phyloP scores from a whole-genome alignment of 2,113 vertebrate species.

The Numenius arquata region DNA sequence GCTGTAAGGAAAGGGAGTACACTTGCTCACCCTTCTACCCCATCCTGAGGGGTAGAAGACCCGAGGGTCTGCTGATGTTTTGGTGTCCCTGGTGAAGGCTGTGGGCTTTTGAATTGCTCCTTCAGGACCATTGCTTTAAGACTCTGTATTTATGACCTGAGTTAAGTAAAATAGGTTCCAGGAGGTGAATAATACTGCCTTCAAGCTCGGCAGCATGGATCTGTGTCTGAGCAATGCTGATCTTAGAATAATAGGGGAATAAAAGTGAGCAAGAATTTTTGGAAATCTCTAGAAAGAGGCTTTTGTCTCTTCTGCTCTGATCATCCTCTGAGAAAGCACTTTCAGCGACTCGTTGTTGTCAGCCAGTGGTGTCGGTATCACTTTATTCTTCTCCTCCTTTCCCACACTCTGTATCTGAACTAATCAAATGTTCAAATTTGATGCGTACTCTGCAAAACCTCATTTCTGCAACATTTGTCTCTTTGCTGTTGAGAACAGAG shows the following conservation, averaged over 20 bases:
- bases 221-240: not conserved
- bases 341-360: not conserved
- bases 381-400: not conserved
- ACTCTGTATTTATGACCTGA: not conserved
- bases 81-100: not conserved
- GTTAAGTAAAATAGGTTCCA: not conserved
- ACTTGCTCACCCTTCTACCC: not conserved
- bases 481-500: not conserved
- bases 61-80: not conserved
- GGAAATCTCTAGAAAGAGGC: not conserved
- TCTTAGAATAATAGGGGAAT: not conserved
- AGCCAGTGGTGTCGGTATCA: fast-evolving
- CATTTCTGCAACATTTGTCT: not conserved
- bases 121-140: not conserved
- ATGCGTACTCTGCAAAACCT: not conserved
- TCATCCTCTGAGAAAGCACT: not conserved
- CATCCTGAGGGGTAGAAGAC: too few species aligned
- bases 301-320: not conserved
- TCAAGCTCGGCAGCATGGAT: not conserved
- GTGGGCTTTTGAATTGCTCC: not conserved
- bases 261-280: not conserved
- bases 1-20: not conserved
- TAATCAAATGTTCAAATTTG: not conserved
- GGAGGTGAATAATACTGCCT: not conserved
- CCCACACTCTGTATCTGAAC: not conserved